phyloP scores from a whole-genome alignment of 2,888 invertebrate species.

The Lithophane semibrunnea region DNA sequence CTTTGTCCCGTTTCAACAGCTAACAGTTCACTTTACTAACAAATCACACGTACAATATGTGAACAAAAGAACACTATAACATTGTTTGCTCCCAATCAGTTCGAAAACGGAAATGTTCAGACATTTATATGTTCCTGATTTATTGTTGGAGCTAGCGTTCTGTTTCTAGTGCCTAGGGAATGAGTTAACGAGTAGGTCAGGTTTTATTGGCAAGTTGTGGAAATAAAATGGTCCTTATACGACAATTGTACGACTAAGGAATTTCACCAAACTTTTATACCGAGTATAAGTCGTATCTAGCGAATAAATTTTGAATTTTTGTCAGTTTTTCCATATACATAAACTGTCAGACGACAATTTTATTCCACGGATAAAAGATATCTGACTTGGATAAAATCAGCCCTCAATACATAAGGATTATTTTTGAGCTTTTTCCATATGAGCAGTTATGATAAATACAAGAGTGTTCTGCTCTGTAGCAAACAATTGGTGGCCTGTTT shows the following conservation, averaged over 20 bases:
- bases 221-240: slow-evolving; percentile 14
- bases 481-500: background rate
- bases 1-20: slow-evolving; percentile 69
- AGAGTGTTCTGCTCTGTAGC: background rate
- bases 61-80: slow-evolving; percentile 63
- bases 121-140: slow-evolving; percentile 63
- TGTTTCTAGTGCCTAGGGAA: slow-evolving; percentile 50
- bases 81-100: slow-evolving; percentile 61
- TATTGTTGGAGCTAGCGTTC: slow-evolving; percentile 45
- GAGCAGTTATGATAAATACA: background rate
- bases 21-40: slow-evolving; percentile 72
- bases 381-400: too few species aligned
- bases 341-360: too few species aligned
- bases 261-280: too few species aligned
- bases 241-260: background rate
- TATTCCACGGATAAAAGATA: too few species aligned
- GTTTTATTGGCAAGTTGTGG: slow-evolving; percentile 18
- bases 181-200: slow-evolving; percentile 44
- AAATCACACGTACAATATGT: slow-evolving; percentile 71
- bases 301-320: too few species aligned
- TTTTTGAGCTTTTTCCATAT: background rate
- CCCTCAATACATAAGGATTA: background rate
- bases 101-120: slow-evolving; percentile 44
- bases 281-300: too few species aligned
- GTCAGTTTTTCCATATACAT: too few species aligned